A percentile compares a stretch with the other conserved stretches of the same genome.
These are phyloP conservation scores for Hypomecis atomaria DNA, from an alignment of 2,888 invertebrate species.

Conservation along the genomic window DNA sequence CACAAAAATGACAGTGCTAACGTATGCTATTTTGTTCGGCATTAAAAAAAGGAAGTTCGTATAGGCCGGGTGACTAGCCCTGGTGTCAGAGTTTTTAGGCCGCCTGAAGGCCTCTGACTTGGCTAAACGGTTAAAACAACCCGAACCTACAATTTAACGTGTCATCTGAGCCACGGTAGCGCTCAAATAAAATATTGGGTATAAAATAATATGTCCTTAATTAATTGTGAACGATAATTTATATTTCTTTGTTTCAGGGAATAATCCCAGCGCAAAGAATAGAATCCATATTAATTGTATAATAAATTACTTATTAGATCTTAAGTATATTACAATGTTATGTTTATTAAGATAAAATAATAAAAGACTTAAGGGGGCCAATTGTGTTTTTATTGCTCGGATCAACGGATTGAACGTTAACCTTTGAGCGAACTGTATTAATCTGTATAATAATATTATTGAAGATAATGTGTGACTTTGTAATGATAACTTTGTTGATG, in stretches of 20 bases:
- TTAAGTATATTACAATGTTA: neutral
- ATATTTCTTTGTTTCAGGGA: conserved; percentile 44
- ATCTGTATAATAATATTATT: neutral
- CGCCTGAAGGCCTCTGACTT: too few species aligned
- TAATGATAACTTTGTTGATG: too few species aligned
- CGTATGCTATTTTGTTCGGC: too few species aligned
- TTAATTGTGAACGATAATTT: neutral
- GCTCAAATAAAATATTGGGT: too few species aligned
- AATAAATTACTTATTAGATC: neutral
- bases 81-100: too few species aligned
- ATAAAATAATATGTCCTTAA: neutral
- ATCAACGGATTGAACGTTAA: conserved; percentile 10
- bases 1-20: too few species aligned
- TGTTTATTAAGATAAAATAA: conserved; percentile 28
- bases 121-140: too few species aligned
- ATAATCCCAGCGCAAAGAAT: conserved; percentile 36
- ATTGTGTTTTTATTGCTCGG: conserved; percentile 17
- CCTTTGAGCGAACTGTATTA: neutral
- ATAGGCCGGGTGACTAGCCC: too few species aligned
- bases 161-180: too few species aligned
- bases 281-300: conserved; percentile 17
- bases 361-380: conserved; percentile 25
- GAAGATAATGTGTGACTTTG: neutral
- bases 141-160: too few species aligned
- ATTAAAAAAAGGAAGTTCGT: too few species aligned